Percentiles rank a stretch among this genome's conserved stretches.
Conservation (phyloP, 2,888 invertebrate genomes). For the Neoascia interrupta region DNA sequence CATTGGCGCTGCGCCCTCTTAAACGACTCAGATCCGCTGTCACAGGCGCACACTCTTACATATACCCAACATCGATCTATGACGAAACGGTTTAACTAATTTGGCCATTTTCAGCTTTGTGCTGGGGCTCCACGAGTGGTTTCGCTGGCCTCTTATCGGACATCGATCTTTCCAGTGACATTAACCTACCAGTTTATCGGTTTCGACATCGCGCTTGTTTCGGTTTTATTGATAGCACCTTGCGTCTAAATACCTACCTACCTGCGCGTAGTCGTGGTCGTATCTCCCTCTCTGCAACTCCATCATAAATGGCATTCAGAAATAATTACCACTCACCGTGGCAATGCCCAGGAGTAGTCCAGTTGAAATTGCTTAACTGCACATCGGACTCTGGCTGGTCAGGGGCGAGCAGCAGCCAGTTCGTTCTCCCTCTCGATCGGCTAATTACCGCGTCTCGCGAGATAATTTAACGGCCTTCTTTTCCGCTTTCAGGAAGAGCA, state of each 20-base stretch:
- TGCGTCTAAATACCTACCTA: constrained; percentile 58
- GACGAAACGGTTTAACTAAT: constrained; percentile 25
- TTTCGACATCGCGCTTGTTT: constrained; percentile 39
- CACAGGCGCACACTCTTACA: too few relatives aligned
- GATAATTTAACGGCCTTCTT: constrained; percentile 67
- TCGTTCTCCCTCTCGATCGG: constrained; percentile 38
- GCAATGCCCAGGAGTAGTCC: constrained; percentile 26
- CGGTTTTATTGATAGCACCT: constrained; percentile 61
- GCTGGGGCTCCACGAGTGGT: too few relatives aligned
- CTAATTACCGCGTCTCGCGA: constrained; percentile 61
- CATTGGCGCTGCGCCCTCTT: too few relatives aligned
- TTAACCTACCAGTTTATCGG: constrained; percentile 56
- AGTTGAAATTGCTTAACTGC: constrained; percentile 61
- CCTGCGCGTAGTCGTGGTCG: background rate
- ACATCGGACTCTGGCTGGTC: constrained; percentile 26
- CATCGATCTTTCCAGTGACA: constrained; percentile 67
- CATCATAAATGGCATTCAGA: constrained; percentile 65
- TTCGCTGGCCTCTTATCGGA: constrained; percentile 45
- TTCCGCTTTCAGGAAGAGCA: constrained; percentile 66
- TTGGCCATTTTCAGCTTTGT: constrained; percentile 8
- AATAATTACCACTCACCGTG: constrained; percentile 62
- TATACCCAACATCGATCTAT: background rate
- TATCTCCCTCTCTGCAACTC: constrained; percentile 14
- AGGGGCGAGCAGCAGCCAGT: constrained; percentile 47
- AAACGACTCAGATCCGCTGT: too few relatives aligned